phyloP scores from a whole-genome alignment of 2,113 vertebrate genomes.

The Psephotus haematonotus region DNA sequence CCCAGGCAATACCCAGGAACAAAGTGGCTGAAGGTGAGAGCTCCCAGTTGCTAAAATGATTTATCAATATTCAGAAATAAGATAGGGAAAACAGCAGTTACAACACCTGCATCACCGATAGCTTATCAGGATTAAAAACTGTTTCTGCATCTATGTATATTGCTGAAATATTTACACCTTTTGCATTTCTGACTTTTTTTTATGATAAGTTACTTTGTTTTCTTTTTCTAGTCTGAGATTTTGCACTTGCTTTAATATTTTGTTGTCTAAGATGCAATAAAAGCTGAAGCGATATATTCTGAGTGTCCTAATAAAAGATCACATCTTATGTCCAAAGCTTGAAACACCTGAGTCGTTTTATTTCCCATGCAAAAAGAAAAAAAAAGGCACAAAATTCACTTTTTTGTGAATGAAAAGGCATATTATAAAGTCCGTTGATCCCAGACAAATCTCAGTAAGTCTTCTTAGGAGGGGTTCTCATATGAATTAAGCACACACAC shows the following conservation, averaged over 20 bases:
- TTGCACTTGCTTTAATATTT: neutral
- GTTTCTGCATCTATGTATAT: neutral
- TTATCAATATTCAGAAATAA: neutral
- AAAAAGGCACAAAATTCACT: neutral
- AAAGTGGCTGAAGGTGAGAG: constrained; percentile 12
- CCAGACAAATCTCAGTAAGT: neutral
- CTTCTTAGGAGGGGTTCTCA: neutral
- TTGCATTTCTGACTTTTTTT: neutral
- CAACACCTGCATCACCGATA: neutral
- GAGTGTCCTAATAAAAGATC: neutral
- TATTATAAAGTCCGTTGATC: neutral
- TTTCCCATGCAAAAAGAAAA: neutral
- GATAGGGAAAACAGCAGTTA: neutral
- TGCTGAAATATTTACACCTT: neutral
- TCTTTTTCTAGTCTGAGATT: neutral
- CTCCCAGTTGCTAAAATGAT: neutral
- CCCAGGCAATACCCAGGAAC: constrained; percentile 1
- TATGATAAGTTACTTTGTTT: neutral
- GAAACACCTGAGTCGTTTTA: neutral
- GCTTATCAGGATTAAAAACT: neutral
- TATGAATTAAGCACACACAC: neutral
- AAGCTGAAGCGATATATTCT: neutral
- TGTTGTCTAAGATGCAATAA: neutral
- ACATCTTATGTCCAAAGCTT: neutral
- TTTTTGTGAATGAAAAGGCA: neutral